These are phyloP conservation scores for Epinephelus moara DNA, from an alignment of 2,113 vertebrate genomes.

Conservation along the genomic window DNA sequence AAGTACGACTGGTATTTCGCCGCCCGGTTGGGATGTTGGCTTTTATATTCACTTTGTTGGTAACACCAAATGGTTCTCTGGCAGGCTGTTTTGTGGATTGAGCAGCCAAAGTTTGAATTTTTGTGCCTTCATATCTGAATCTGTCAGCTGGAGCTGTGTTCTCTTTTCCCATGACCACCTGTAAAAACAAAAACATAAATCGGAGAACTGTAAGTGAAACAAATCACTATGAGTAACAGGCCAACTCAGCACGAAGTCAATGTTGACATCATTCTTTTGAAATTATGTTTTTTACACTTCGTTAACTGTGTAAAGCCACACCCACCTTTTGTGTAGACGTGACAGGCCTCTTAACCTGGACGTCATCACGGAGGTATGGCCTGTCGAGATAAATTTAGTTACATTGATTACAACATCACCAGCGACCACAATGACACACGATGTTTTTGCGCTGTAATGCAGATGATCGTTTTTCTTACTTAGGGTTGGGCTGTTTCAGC, in stretches of 20 bases:
- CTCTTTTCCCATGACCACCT: conserved; percentile 76
- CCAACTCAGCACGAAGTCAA: too few species aligned
- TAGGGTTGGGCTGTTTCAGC: conserved; percentile 64
- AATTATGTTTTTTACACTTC: too few species aligned
- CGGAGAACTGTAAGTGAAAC: not conserved
- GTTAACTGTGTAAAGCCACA: not conserved
- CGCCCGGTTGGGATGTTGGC: not conserved
- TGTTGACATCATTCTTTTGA: too few species aligned
- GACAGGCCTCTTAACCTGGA: not conserved
- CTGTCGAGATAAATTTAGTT: conserved; percentile 36
- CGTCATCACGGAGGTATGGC: conserved; percentile 23
- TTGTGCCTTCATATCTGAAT: not conserved
- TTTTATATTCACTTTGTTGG: conserved; percentile 16
- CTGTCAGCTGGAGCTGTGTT: conserved; percentile 49
- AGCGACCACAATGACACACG: not conserved
- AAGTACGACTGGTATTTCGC: not conserved
- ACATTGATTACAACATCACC: not conserved
- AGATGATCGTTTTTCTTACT: conserved; percentile 55
- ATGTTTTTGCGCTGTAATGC: not conserved
- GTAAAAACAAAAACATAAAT: conserved; percentile 7
- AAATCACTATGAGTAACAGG: not conserved
- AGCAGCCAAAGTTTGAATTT: conserved; percentile 3
- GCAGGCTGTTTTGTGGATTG: not conserved
- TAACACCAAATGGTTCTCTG: conserved; percentile 11
- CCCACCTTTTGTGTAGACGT: conserved; percentile 39